phyloP scores from a whole-genome alignment of 2,113 vertebrate genomes.

The Herpailurus yagouaroundi region DNA sequence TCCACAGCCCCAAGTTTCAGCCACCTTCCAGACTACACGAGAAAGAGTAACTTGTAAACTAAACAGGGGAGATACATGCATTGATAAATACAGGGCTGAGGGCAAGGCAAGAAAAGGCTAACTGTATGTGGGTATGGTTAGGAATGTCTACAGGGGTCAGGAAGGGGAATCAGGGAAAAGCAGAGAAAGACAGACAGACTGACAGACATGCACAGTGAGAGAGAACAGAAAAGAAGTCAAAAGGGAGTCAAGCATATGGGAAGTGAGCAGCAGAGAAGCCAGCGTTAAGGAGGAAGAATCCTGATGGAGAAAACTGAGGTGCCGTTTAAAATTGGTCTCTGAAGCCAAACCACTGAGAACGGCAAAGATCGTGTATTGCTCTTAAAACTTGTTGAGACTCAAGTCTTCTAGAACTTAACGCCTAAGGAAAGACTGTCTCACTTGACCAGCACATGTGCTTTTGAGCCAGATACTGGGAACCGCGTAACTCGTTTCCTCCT shows the following conservation, averaged over 20 bases:
- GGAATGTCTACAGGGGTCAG: not conserved
- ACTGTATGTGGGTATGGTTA: not conserved
- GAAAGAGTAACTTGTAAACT: slow-evolving; percentile 27
- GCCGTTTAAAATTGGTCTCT: not conserved
- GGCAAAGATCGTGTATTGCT: not conserved
- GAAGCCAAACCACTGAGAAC: not conserved
- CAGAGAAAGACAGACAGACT: not conserved
- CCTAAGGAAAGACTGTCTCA: not conserved
- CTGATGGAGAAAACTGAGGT: not conserved
- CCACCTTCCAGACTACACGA: slow-evolving; percentile 3
- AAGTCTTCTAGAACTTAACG: not conserved
- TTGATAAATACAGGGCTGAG: slow-evolving; percentile 38
- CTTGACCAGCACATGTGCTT: not conserved
- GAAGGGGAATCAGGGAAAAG: not conserved
- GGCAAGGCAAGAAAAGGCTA: not conserved
- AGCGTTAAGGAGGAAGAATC: not conserved
- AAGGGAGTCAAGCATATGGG: not conserved
- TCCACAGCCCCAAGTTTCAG: not conserved
- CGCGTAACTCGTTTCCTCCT: rapidly evolving
- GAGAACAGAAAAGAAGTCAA: not conserved
- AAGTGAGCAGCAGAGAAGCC: not conserved
- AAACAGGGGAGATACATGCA: not conserved
- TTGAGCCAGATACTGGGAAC: not conserved
- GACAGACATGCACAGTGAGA: not conserved
- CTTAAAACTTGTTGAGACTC: not conserved